Percentiles rank a stretch among this genome's conserved stretches.
Evolutionary conservation across 2,113 vertebrate genomes (phyloP).

Genomic region (Stictonetta naevosa): DNA sequence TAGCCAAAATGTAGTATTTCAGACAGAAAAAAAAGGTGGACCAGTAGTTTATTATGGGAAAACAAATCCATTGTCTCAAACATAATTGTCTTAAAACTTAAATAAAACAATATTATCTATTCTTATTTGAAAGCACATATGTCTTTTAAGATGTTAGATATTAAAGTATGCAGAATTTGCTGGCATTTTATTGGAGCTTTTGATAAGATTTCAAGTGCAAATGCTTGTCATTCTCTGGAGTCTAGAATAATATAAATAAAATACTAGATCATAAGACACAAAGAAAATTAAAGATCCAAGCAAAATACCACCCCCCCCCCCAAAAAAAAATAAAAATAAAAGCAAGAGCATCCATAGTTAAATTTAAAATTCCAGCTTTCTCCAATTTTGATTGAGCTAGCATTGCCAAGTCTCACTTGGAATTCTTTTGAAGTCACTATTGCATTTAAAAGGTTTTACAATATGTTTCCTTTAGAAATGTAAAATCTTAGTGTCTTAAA

Average conservation of each 20-base stretch:
- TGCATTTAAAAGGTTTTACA: neutral
- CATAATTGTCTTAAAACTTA: neutral
- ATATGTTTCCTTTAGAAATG: neutral
- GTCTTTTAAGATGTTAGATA: neutral
- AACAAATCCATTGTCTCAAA: neutral
- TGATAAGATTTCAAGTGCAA: neutral
- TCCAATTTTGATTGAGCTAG: neutral
- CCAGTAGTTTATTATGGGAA: neutral
- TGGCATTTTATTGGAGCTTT: neutral
- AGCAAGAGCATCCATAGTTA: neutral
- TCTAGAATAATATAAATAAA: neutral
- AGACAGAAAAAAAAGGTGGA: neutral
- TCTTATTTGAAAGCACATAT: neutral
- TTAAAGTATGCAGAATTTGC: neutral
- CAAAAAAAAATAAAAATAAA: neutral
- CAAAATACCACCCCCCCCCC: neutral
- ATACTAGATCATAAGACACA: neutral
- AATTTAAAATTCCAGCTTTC: neutral
- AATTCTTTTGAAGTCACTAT: constrained; percentile 13
- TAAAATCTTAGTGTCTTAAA: neutral
- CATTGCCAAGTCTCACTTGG: neutral
- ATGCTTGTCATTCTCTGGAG: neutral
- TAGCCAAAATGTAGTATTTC: neutral
- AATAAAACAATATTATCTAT: neutral
- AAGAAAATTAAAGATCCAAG: neutral